Percentiles rank a stretch among this genome's conserved stretches.
Evolutionary conservation across 1,140 invertebrate species (phyloP).

Genomic region (Hypsibius dujardini): DNA sequence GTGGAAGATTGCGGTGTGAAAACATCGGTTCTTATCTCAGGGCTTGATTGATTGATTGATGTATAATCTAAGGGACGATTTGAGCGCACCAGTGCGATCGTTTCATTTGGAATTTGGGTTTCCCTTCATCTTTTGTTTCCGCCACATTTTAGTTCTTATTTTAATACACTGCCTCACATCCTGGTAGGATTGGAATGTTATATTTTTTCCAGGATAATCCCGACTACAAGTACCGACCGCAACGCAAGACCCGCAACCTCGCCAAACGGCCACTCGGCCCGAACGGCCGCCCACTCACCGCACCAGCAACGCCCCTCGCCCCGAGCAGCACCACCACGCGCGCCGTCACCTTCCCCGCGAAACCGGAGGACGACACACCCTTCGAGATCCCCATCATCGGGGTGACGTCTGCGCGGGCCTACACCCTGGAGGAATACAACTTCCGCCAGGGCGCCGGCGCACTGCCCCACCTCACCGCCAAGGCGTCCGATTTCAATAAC

Average conservation of each 20-base stretch:
- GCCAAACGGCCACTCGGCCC: background rate
- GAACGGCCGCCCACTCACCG: background rate
- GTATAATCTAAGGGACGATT: background rate
- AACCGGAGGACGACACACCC: no score
- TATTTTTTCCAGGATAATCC: constrained; percentile 6
- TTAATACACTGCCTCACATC: background rate
- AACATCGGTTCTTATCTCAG: no score
- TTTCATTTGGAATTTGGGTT: background rate
- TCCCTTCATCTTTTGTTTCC: background rate
- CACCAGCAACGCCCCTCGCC: background rate
- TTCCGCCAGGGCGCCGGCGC: no score
- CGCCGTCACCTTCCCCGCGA: no score
- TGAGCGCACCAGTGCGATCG: background rate
- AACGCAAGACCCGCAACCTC: background rate
- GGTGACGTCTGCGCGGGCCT: background rate
- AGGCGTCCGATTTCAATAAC: background rate
- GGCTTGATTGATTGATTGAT: no score
- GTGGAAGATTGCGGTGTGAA: no score
- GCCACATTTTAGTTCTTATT: background rate
- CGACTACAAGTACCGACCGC: constrained; percentile 4
- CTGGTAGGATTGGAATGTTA: background rate
- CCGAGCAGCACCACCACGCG: background rate
- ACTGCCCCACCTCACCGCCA: background rate
- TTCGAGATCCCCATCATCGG: background rate
- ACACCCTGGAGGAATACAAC: background rate